Evolutionary conservation across 2,113 vertebrate genomes (phyloP).

Genomic region (Passer montanus): DNA sequence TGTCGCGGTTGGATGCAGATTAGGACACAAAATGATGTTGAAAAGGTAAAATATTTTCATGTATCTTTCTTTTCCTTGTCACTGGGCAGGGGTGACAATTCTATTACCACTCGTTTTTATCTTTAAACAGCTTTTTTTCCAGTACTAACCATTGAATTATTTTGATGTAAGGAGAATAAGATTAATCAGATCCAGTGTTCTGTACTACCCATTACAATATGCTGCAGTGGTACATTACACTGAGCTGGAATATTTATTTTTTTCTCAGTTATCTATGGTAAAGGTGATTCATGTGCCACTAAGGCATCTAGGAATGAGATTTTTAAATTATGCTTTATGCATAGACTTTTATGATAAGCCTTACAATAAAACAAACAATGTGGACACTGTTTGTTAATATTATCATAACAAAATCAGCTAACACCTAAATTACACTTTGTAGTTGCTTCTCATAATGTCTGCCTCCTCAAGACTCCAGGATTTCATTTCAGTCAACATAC

Average conservation of each 20-base stretch:
- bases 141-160: neutral
- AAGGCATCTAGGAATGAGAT: neutral
- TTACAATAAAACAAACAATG: neutral
- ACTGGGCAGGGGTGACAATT: neutral
- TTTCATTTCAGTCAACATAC: neutral
- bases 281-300: neutral
- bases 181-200: neutral
- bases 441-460: neutral
- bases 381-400: neutral
- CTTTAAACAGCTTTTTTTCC: neutral
- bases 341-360: neutral
- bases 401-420: conserved; percentile 17
- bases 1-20: conserved; percentile 16
- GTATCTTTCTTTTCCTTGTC: neutral
- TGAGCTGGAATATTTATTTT: neutral
- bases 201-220: neutral
- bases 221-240: neutral
- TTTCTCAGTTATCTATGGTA: neutral
- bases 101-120: neutral
- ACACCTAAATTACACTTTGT: conserved; percentile 1
- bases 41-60: conserved; percentile 42
- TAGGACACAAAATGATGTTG: conserved; percentile 37
- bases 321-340: neutral
- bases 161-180: neutral
- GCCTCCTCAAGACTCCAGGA: neutral